Evolutionary conservation across 2,113 vertebrate genomes (phyloP).

Genomic region (Ailuropoda melanoleuca): DNA sequence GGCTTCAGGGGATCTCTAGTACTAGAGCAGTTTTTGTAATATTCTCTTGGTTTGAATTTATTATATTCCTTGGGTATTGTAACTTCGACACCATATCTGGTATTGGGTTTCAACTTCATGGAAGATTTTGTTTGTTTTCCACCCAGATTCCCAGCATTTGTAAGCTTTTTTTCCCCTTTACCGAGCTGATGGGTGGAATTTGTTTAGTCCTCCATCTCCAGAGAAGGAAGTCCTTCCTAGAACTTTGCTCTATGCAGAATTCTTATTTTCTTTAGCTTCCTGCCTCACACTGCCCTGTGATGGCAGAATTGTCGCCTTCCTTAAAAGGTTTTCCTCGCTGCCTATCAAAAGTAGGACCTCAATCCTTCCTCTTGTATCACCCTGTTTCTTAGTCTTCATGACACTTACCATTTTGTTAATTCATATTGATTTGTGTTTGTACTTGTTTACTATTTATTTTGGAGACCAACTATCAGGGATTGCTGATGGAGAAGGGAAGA

Average conservation of each 20-base stretch:
- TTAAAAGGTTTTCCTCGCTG: neutral
- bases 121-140: neutral
- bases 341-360: neutral
- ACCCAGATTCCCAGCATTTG: neutral
- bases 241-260: neutral
- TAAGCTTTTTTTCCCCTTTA: neutral
- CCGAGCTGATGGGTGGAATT: neutral
- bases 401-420: neutral
- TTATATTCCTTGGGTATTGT: neutral
- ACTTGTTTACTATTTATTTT: neutral
- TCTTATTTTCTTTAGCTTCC: neutral
- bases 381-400: neutral
- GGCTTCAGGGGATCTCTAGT: neutral
- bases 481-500: neutral
- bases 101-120: neutral
- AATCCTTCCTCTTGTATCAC: neutral
- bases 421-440: neutral
- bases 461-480: neutral
- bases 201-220: neutral
- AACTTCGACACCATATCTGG: neutral
- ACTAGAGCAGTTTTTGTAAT: neutral
- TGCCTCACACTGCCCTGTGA: neutral
- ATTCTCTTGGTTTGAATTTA: constrained; percentile 2
- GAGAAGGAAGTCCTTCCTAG: neutral
- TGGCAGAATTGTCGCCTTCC: neutral